Percentiles rank a stretch among this genome's conserved stretches.
Evolutionary conservation across 1,140 invertebrate species (phyloP).

Genomic region (Conus ventricosus): DNA sequence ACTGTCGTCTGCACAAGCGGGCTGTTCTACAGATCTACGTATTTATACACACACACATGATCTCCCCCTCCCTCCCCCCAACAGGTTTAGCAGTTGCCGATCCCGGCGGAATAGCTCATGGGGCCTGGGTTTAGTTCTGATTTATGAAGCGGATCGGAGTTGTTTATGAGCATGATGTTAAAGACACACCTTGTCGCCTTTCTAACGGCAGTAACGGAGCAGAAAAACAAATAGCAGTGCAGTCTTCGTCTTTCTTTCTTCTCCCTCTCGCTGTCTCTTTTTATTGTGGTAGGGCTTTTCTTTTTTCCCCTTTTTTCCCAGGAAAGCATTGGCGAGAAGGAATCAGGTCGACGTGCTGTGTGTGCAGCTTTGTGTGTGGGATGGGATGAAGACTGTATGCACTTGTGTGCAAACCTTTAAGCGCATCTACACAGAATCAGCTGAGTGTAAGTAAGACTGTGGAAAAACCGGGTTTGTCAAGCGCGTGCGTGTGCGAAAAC

Average conservation of each 20-base stretch:
- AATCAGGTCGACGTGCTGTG: neutral
- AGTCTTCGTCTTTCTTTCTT: neutral
- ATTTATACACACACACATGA: neutral
- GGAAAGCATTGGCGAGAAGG: too few relatives aligned
- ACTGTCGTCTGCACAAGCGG: neutral
- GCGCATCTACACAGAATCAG: too few relatives aligned
- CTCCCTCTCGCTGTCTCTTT: neutral
- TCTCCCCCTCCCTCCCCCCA: neutral
- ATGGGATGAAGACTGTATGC: neutral
- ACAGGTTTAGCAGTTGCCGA: neutral
- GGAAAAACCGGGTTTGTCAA: too few relatives aligned
- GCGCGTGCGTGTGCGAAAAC: too few relatives aligned
- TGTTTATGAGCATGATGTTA: constrained; percentile 33
- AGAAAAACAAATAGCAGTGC: constrained; percentile 23
- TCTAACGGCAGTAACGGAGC: constrained; percentile 12
- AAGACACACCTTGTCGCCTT: neutral
- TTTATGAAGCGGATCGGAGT: constrained; percentile 27
- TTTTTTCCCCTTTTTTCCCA: too few relatives aligned
- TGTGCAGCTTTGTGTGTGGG: neutral
- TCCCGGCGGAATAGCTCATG: neutral
- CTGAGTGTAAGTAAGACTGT: too few relatives aligned
- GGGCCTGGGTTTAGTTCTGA: constrained; percentile 27
- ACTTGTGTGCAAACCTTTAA: too few relatives aligned
- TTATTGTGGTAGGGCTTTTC: too few relatives aligned
- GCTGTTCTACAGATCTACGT: neutral